Percentiles rank a stretch among this genome's conserved stretches.
Evolutionary conservation across 2,113 vertebrate species (phyloP).

Genomic region (Takifugu flavidus): DNA sequence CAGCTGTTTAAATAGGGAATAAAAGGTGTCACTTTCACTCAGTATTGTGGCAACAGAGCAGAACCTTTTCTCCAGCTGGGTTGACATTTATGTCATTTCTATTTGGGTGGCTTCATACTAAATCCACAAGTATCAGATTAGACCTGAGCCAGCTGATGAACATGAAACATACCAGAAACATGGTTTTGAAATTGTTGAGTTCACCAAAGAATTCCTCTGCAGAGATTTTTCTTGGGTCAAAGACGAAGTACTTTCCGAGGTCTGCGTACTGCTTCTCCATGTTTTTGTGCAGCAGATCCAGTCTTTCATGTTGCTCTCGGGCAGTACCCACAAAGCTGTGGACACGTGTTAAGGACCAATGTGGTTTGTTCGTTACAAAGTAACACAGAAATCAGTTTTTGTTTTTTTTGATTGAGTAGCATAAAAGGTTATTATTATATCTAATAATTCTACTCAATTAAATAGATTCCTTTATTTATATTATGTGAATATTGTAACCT

Average conservation of each 20-base stretch:
- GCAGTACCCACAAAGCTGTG: constrained; percentile 80
- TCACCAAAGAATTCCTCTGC: constrained; percentile 84
- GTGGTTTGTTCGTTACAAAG: neutral
- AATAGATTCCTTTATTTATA: too few relatives aligned
- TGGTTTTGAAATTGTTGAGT: constrained; percentile 83
- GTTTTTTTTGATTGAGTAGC: too few relatives aligned
- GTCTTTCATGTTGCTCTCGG: constrained; percentile 78
- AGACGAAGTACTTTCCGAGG: constrained; percentile 79
- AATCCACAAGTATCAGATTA: constrained; percentile 7
- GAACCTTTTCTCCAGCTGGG: constrained; percentile 1
- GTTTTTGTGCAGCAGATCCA: constrained; percentile 80
- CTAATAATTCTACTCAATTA: too few relatives aligned
- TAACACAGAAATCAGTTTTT: neutral
- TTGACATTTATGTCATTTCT: constrained; percentile 15
- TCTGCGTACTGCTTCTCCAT: constrained; percentile 82
- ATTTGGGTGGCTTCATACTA: neutral
- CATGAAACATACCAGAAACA: constrained; percentile 78
- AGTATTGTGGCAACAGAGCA: constrained; percentile 47
- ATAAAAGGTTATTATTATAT: too few relatives aligned
- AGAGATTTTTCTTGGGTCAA: constrained; percentile 78
- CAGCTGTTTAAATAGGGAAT: constrained; percentile 40
- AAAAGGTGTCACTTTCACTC: constrained; percentile 3
- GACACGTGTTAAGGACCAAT: constrained; percentile 70
- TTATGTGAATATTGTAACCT: too few relatives aligned
- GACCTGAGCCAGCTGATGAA: neutral